phyloP scores from a whole-genome alignment of 2,113 vertebrate genomes.

The Sebastes schlegelii region DNA sequence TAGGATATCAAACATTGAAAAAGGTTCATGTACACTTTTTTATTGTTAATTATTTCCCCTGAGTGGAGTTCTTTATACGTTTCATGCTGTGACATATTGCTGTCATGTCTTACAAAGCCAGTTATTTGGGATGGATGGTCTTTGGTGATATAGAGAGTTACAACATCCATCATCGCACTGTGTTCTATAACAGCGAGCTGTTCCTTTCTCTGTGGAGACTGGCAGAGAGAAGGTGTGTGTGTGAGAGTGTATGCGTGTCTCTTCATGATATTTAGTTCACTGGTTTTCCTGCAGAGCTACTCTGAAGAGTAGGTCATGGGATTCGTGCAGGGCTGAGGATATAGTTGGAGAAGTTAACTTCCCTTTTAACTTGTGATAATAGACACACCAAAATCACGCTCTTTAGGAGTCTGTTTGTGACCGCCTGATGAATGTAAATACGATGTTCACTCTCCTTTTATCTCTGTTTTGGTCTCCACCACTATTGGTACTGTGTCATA shows the following conservation, averaged over 20 bases:
- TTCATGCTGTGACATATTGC: constrained; percentile 34
- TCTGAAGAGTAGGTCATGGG: constrained; percentile 48
- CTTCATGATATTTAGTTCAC: constrained; percentile 47
- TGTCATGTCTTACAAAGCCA: constrained; percentile 42
- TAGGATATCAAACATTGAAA: background rate
- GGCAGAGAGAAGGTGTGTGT: constrained; percentile 6
- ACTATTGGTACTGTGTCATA: too few relatives aligned
- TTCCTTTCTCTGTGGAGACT: constrained; percentile 49
- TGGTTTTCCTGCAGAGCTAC: constrained; percentile 37
- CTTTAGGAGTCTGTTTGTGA: background rate
- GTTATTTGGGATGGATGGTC: constrained; percentile 71
- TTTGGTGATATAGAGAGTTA: constrained; percentile 53
- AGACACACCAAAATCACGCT: background rate
- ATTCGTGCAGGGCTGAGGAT: background rate
- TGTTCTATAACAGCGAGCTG: constrained; percentile 42
- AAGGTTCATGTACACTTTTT: constrained; percentile 21
- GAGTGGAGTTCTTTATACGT: constrained; percentile 33
- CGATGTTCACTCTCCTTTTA: background rate
- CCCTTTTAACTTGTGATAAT: background rate
- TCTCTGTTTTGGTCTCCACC: background rate
- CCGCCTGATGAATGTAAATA: background rate
- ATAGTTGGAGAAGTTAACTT: constrained; percentile 3
- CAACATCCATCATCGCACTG: constrained; percentile 68
- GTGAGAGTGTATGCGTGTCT: background rate
- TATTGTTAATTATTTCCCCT: constrained; percentile 21